Conservation (phyloP, 2,888 invertebrate genomes). For the Saturnia pavonia region DNA sequence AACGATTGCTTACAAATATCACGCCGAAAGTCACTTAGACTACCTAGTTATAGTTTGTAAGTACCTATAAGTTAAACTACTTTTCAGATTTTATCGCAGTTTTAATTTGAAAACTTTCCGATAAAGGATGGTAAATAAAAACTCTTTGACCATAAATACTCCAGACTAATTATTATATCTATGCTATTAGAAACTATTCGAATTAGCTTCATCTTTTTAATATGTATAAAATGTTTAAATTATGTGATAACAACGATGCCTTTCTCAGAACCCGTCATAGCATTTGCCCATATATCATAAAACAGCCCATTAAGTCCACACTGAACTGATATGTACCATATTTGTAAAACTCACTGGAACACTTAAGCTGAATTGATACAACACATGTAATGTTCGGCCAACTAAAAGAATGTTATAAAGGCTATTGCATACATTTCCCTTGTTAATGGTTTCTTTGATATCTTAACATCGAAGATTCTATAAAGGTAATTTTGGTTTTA, state of each 20-base stretch:
- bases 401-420: conserved; percentile 14
- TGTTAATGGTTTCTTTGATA: neutral
- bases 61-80: neutral
- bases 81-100: neutral
- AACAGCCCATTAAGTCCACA: conserved; percentile 30
- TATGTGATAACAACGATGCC: neutral
- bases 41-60: too few species aligned
- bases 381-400: conserved; percentile 9
- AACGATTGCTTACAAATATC: neutral
- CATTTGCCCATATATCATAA: conserved; percentile 34
- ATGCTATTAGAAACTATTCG: neutral
- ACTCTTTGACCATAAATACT: neutral
- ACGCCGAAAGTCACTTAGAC: neutral
- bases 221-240: neutral
- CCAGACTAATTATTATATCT: too few species aligned
- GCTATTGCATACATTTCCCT: neutral
- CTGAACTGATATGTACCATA: conserved; percentile 38
- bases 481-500: too few species aligned
- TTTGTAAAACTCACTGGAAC: conserved; percentile 33
- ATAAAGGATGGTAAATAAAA: too few species aligned
- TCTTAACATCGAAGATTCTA: too few species aligned
- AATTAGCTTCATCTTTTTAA: neutral
- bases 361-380: conserved; percentile 43
- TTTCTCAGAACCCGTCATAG: conserved; percentile 30
- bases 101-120: neutral